phyloP scores from a whole-genome alignment of 2,888 invertebrate genomes.

The Spilarctia lutea region DNA sequence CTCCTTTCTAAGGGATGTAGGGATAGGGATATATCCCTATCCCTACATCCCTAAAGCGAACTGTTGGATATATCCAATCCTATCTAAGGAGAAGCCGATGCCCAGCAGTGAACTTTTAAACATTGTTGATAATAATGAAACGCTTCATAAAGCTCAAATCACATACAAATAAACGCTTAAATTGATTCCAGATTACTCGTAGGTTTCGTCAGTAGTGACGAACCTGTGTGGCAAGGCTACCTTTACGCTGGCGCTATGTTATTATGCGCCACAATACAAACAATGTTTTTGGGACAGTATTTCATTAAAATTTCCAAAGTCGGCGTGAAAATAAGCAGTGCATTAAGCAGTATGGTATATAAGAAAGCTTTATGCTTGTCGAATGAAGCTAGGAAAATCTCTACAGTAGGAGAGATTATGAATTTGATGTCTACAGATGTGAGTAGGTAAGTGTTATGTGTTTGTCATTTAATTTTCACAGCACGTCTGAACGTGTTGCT shows the following conservation, averaged over 20 bases:
- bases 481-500: too few species aligned
- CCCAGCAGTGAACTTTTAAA: too few species aligned
- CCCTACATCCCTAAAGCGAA: too few species aligned
- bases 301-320: slow-evolving; percentile 93
- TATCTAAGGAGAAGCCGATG: too few species aligned
- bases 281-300: slow-evolving; percentile 93
- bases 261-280: slow-evolving; percentile 89
- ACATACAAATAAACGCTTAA: neutral
- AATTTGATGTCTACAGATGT: slow-evolving; percentile 95
- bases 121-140: neutral
- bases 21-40: too few species aligned
- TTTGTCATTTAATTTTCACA: neutral
- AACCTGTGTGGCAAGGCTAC: slow-evolving; percentile 93
- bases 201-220: slow-evolving; percentile 85
- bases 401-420: slow-evolving; percentile 94
- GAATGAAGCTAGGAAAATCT: slow-evolving; percentile 90
- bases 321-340: slow-evolving; percentile 93
- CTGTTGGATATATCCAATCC: too few species aligned
- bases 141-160: neutral
- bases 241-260: slow-evolving; percentile 91
- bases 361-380: slow-evolving; percentile 92
- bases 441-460: slow-evolving; percentile 79
- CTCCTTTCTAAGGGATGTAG: too few species aligned
- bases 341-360: slow-evolving; percentile 92
- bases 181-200: slow-evolving; percentile 86